Conservation (phyloP, 2,797 vertebrate genomes). For the Champsocephalus esox region DNA sequence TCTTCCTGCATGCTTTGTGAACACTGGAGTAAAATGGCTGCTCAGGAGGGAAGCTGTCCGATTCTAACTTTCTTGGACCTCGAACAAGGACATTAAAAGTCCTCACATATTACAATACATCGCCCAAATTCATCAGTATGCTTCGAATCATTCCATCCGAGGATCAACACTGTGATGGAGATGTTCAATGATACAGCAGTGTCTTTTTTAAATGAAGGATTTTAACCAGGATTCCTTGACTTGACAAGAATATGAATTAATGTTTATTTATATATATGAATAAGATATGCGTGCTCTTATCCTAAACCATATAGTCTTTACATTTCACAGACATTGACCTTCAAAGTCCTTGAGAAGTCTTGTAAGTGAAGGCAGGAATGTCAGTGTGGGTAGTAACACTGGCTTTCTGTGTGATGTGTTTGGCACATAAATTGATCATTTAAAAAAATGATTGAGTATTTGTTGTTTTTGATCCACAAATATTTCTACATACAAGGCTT, state of each 20-base stretch:
- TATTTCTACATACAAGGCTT: neutral
- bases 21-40: slow-evolving; percentile 27
- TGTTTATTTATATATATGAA: slow-evolving; percentile 3
- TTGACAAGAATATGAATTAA: slow-evolving; percentile 40
- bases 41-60: slow-evolving; percentile 1
- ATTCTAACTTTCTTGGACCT: neutral
- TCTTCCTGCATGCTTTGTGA: slow-evolving; percentile 19
- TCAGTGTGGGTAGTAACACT: neutral
- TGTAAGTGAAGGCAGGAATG: neutral
- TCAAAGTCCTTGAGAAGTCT: slow-evolving; percentile 15
- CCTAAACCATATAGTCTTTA: neutral
- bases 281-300: slow-evolving; percentile 28
- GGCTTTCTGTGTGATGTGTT: neutral
- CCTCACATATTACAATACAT: slow-evolving; percentile 2
- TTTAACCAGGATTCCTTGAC: slow-evolving; percentile 15
- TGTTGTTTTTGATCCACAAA: neutral
- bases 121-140: slow-evolving; percentile 14
- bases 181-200: slow-evolving; percentile 22
- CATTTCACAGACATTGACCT: slow-evolving; percentile 9
- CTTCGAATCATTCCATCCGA: neutral
- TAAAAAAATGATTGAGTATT: neutral
- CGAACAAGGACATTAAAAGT: neutral
- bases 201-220: slow-evolving; percentile 22
- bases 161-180: slow-evolving; percentile 34
- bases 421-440: neutral